These are phyloP conservation scores for Lontra canadensis DNA, from an alignment of 2,113 vertebrate genomes.

Conservation along the genomic window DNA sequence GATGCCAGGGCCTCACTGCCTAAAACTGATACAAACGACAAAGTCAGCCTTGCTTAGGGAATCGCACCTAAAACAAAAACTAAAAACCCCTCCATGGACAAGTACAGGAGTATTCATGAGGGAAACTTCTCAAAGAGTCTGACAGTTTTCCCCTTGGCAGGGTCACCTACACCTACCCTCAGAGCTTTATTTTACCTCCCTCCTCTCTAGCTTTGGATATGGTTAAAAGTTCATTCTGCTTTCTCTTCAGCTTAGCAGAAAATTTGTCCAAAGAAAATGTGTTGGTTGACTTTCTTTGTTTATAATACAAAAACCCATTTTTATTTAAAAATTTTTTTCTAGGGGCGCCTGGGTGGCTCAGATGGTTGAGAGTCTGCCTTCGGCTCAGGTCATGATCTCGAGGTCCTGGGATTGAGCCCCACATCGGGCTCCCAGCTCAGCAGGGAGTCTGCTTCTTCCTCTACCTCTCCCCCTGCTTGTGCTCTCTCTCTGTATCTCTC, in stretches of 20 bases:
- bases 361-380: too few species aligned
- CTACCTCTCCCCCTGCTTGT: too few species aligned
- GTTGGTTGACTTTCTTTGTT: not conserved
- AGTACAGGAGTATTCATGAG: not conserved
- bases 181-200: not conserved
- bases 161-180: not conserved
- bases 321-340: too few species aligned
- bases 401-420: too few species aligned
- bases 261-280: constrained; percentile 38
- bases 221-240: not conserved
- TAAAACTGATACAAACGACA: constrained; percentile 69
- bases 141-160: not conserved
- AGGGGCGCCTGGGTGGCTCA: too few species aligned
- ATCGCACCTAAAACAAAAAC: not conserved
- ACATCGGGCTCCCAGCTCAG: too few species aligned
- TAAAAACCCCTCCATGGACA: not conserved
- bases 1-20: constrained; percentile 71
- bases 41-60: not conserved
- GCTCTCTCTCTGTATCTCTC: too few species aligned
- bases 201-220: not conserved
- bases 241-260: constrained; percentile 3
- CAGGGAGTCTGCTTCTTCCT: too few species aligned
- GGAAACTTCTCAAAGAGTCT: not conserved
- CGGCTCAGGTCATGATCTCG: too few species aligned
- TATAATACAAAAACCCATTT: not conserved